phyloP scores from a whole-genome alignment of 2,888 invertebrate species.

The Agrilus mali region DNA sequence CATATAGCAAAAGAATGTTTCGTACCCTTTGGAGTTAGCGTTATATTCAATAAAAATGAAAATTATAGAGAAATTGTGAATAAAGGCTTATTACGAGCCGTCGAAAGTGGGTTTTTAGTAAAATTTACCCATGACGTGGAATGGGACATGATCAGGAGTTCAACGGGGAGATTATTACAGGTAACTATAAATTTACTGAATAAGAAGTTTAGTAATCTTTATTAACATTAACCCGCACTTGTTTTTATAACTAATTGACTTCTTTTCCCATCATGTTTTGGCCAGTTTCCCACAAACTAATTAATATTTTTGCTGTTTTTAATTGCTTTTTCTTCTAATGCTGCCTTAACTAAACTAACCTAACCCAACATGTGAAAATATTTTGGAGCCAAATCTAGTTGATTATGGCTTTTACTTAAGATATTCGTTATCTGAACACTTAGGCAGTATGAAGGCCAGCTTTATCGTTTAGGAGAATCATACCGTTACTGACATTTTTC shows the following conservation, averaged over 20 bases:
- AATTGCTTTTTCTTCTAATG: background rate
- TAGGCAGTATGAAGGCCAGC: too few species aligned
- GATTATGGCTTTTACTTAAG: too few species aligned
- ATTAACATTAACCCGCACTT: too few species aligned
- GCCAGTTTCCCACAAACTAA: background rate
- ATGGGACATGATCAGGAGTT: conserved; percentile 56
- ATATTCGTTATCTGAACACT: too few species aligned
- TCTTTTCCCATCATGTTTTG: background rate
- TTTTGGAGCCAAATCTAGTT: too few species aligned
- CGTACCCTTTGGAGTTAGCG: conserved; percentile 54
- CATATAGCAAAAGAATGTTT: conserved; percentile 67
- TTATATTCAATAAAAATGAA: conserved; percentile 51
- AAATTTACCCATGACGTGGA: conserved; percentile 59
- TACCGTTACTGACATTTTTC: too few species aligned
- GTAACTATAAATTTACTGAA: conserved; percentile 31
- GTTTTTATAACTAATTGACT: too few species aligned
- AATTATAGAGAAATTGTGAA: conserved; percentile 50
- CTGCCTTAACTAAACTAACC: too few species aligned
- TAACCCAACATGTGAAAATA: too few species aligned
- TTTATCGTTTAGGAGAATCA: too few species aligned
- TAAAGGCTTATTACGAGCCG: conserved; percentile 43
- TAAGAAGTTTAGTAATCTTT: too few species aligned
- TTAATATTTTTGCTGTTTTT: background rate
- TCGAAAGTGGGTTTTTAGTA: conserved; percentile 53
- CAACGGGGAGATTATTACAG: conserved; percentile 48